Percentiles rank a stretch among this genome's conserved stretches.
phyloP scores from a whole-genome alignment of 2,888 invertebrate species.

The Nasonia oneida region DNA sequence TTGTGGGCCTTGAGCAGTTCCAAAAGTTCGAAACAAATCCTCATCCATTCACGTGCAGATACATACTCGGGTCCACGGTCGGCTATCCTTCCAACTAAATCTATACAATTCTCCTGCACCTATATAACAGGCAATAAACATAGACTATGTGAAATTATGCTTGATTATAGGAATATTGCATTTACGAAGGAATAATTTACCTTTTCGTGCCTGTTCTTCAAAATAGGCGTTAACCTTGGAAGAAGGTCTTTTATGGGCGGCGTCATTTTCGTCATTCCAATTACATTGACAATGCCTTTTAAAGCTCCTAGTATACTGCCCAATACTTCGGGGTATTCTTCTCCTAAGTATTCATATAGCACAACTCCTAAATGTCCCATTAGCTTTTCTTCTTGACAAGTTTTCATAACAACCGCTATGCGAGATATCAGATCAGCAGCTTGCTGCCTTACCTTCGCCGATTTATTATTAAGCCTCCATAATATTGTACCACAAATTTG shows the following conservation, averaged over 20 bases:
- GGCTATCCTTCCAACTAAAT: slow-evolving; percentile 98
- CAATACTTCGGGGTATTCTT: slow-evolving; percentile 99
- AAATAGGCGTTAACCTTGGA: slow-evolving; percentile 97
- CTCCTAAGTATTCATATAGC: slow-evolving; percentile 98
- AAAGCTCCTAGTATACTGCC: slow-evolving; percentile 98
- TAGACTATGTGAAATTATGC: neutral
- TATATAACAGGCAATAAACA: slow-evolving; percentile 75
- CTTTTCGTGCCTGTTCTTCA: slow-evolving; percentile 95
- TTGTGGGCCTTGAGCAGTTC: slow-evolving; percentile 99
- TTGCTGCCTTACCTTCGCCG: slow-evolving; percentile 99
- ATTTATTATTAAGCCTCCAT: slow-evolving; percentile 99
- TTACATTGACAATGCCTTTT: slow-evolving; percentile 99
- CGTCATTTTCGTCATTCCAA: slow-evolving; percentile 99
- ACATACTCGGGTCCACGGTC: slow-evolving; percentile 99
- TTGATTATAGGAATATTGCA: neutral
- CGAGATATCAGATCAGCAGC: slow-evolving; percentile 99
- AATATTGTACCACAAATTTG: slow-evolving; percentile 99
- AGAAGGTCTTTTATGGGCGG: slow-evolving; percentile 99
- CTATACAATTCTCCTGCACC: slow-evolving; percentile 99
- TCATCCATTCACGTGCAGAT: slow-evolving; percentile 99
- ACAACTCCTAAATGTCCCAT: slow-evolving; percentile 99
- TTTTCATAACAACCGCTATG: slow-evolving; percentile 99
- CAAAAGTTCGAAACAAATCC: slow-evolving; percentile 98
- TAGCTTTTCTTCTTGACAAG: slow-evolving; percentile 99
- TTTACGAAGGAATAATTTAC: slow-evolving; percentile 61